These are phyloP conservation scores for Xestia ashworthii DNA, from an alignment of 2,888 invertebrate genomes.

Conservation along the genomic window DNA sequence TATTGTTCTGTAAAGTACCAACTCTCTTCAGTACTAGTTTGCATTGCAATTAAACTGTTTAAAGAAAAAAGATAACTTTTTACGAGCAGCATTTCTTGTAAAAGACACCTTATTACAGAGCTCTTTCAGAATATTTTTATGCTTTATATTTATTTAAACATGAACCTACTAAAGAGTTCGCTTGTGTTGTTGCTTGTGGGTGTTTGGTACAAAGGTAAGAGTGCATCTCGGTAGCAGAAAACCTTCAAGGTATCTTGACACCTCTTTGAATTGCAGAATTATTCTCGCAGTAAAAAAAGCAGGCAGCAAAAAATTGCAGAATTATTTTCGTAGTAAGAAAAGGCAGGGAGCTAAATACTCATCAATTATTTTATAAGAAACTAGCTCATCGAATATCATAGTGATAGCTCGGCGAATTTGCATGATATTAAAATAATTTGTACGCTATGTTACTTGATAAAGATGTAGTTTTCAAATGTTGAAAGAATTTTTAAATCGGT, in stretches of 20 bases:
- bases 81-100: not conserved
- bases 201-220: conserved; percentile 9
- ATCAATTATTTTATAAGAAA: too few species aligned
- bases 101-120: not conserved
- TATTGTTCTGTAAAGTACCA: not conserved
- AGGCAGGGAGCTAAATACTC: not conserved
- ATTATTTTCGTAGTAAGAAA: not conserved
- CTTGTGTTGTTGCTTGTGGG: too few species aligned
- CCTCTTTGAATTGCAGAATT: too few species aligned
- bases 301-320: not conserved
- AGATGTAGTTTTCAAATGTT: too few species aligned
- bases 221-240: conserved; percentile 8
- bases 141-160: not conserved
- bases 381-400: too few species aligned
- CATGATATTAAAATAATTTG: too few species aligned
- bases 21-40: not conserved
- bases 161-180: conserved; percentile 1
- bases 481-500: too few species aligned
- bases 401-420: too few species aligned
- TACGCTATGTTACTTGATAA: too few species aligned
- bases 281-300: too few species aligned
- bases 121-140: not conserved
- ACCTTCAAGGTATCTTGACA: not conserved
- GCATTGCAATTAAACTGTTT: conserved; percentile 5
- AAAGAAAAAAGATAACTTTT: not conserved